Percentiles rank a stretch among this genome's conserved stretches.
These are phyloP conservation scores for Caenorhabditis plicata DNA, from an alignment of 2,888 invertebrate genomes.

Conservation along the genomic window DNA sequence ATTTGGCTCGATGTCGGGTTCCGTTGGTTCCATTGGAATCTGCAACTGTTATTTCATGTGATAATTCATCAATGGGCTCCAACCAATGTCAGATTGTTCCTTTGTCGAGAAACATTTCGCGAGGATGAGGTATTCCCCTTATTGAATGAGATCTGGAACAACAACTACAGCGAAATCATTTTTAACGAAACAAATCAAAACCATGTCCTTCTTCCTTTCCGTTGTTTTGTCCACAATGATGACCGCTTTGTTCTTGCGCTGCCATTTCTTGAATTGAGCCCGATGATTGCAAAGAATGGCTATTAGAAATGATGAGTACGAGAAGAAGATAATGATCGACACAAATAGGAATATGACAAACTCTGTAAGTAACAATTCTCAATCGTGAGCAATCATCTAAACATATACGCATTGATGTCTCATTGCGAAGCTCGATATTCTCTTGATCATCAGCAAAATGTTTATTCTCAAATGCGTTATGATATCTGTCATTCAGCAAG, in stretches of 20 bases:
- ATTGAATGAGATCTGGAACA: no score
- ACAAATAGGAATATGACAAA: conserved; percentile 23
- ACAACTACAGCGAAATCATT: no score
- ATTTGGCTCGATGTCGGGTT: no score
- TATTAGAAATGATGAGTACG: conserved; percentile 13
- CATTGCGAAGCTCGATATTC: conserved; percentile 23
- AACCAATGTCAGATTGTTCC: no score
- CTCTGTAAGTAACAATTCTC: conserved; percentile 8
- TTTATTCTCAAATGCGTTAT: conserved; percentile 24
- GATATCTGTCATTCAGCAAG: conserved; percentile 10
- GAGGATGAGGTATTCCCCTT: no score
- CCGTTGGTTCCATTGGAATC: no score
- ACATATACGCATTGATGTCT: conserved; percentile 24
- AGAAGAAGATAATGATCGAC: conserved; percentile 22
- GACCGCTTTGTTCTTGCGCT: conserved; percentile 28
- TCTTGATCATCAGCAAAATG: conserved; percentile 9
- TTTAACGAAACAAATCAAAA: no score
- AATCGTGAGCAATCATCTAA: neutral
- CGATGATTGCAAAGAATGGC: conserved; percentile 10
- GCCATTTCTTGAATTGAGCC: conserved; percentile 23
- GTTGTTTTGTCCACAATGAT: no score
- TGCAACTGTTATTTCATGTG: no score
- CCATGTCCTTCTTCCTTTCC: no score
- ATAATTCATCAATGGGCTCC: no score
- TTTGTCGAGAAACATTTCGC: no score